Conservation (phyloP, 2,113 vertebrate genomes). For the Burhinus oedicnemus region DNA sequence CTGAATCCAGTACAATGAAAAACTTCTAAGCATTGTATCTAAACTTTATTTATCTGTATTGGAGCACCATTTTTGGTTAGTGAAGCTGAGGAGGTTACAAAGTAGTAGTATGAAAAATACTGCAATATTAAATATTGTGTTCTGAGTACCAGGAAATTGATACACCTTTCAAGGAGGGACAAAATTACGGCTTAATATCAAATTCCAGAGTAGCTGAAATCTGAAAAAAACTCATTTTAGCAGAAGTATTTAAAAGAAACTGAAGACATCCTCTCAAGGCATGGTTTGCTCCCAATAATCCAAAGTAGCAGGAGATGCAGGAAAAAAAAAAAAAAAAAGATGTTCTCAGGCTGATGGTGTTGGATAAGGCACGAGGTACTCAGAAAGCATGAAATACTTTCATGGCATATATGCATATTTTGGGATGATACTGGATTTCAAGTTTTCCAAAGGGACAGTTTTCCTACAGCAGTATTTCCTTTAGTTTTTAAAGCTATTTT, state of each 20-base stretch:
- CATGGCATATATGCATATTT: not conserved
- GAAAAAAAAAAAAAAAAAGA: not conserved
- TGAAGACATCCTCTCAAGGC: not conserved
- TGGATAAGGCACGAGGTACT: not conserved
- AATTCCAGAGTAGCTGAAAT: not conserved
- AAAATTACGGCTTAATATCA: not conserved
- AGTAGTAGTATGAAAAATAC: not conserved
- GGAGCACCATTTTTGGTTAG: not conserved
- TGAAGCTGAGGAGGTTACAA: not conserved
- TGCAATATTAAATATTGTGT: not conserved
- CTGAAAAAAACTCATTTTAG: not conserved
- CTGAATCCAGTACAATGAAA: not conserved
- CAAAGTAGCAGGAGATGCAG: not conserved
- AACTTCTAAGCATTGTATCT: not conserved
- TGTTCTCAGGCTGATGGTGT: not conserved
- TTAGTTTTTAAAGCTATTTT: not conserved
- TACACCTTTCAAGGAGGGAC: not conserved
- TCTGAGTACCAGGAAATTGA: not conserved
- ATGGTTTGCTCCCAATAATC: not conserved
- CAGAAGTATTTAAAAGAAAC: not conserved
- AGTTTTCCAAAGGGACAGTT: not conserved
- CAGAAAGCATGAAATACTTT: not conserved
- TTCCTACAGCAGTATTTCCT: not conserved
- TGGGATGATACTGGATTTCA: not conserved
- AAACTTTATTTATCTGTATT: not conserved